Conservation (phyloP, 2,113 vertebrate species). For the human region GRCh38 chr7:119960001-119960500, state of each 20-base stretch:
- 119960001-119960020: conserved; percentile 22
- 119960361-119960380: neutral
- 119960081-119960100: neutral
- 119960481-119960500: neutral
- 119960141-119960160: neutral
- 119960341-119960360: neutral
- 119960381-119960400: neutral
- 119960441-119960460: neutral
- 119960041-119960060: neutral
- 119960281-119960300: neutral
- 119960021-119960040: neutral
- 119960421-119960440: neutral
- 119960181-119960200: neutral
- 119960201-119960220: neutral
- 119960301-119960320: neutral
- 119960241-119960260: neutral
- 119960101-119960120: neutral
- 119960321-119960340: neutral
- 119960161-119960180: neutral
- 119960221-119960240: neutral
- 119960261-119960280: neutral
- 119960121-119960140: neutral
- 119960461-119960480: neutral
- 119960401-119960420: neutral
- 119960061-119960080: neutral